These are phyloP conservation scores for Notodonta dromedarius DNA, from an alignment of 2,888 invertebrate genomes.

Conservation along the genomic window DNA sequence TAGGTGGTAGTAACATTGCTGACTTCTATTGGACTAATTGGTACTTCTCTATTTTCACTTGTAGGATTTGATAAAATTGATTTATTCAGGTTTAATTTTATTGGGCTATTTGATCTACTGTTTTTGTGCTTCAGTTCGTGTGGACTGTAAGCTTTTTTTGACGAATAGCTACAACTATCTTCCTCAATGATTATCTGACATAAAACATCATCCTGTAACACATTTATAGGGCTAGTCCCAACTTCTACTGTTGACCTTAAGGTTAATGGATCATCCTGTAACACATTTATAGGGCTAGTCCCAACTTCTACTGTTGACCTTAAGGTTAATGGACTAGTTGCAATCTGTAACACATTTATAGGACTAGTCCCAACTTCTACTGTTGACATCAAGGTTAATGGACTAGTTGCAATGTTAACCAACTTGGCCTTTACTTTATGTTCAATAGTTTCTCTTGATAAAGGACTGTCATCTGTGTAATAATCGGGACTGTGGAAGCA, in stretches of 20 bases:
- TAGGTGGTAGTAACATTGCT: not conserved
- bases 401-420: conserved; percentile 40
- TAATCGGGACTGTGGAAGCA: conserved; percentile 66
- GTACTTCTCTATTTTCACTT: conserved; percentile 10
- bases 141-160: not conserved
- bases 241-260: conserved; percentile 23
- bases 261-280: conserved; percentile 33
- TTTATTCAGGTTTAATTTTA: conserved; percentile 7
- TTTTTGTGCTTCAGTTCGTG: not conserved
- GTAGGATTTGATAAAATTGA: conserved; percentile 18
- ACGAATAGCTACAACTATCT: not conserved
- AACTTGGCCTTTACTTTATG: conserved; percentile 34
- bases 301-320: conserved; percentile 25
- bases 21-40: conserved; percentile 24
- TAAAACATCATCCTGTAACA: not conserved
- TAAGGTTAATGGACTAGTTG: conserved; percentile 43
- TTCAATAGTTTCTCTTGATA: conserved; percentile 35
- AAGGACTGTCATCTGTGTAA: conserved; percentile 46
- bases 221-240: conserved; percentile 25
- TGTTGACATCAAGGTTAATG: conserved; percentile 27
- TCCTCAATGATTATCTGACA: conserved; percentile 4
- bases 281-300: conserved; percentile 21
- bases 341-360: not conserved
- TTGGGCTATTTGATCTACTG: conserved; percentile 22
- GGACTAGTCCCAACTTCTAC: conserved; percentile 27